A percentile compares a stretch with the other conserved stretches of the same genome.
These are phyloP conservation scores for Rhynchopsitta pachyrhyncha DNA, from an alignment of 2,113 vertebrate species.

Conservation along the genomic window DNA sequence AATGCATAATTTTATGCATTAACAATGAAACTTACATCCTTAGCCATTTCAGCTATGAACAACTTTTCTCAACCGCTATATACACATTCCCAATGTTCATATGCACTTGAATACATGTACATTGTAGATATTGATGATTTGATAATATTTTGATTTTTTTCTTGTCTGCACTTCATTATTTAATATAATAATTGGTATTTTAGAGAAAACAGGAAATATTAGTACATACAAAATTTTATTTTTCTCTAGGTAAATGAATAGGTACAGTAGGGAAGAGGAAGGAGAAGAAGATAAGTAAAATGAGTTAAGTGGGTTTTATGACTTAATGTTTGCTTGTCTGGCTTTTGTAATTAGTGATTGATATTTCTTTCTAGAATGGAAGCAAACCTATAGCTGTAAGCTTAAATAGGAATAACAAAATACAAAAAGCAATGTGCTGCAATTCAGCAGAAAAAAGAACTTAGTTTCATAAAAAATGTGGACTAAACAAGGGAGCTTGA, in stretches of 20 bases:
- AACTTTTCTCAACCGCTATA: neutral
- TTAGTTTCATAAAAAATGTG: neutral
- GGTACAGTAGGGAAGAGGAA: neutral
- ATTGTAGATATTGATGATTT: neutral
- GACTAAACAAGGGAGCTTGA: neutral
- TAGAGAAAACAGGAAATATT: neutral
- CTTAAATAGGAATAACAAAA: neutral
- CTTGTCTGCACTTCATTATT: neutral
- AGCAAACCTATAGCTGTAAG: neutral
- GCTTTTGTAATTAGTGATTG: neutral
- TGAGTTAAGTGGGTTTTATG: neutral
- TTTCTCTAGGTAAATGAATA: neutral
- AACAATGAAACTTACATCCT: neutral
- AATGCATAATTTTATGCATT: neutral
- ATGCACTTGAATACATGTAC: neutral
- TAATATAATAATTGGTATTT: neutral
- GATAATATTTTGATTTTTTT: neutral
- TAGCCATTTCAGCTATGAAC: neutral
- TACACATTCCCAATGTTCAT: neutral
- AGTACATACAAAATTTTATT: neutral
- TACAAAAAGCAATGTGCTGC: neutral
- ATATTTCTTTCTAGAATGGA: neutral
- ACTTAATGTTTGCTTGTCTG: neutral
- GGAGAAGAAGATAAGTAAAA: neutral
- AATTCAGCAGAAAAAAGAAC: neutral